Base-by-base conservation (phyloP, 2,797 vertebrate genomes). In the Neoniphon sammara region DNA sequence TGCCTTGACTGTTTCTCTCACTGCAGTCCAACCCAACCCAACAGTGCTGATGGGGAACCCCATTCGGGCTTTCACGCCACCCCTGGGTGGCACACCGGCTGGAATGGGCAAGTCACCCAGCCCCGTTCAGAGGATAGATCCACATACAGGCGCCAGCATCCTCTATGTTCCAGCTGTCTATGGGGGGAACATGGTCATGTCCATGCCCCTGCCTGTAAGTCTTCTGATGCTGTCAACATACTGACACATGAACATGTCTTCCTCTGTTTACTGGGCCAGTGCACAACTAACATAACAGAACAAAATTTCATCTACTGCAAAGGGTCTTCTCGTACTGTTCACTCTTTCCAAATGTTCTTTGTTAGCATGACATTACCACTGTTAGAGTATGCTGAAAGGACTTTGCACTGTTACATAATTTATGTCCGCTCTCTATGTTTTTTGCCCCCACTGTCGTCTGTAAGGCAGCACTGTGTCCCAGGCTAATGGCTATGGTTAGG, bases 171-270 rank as follows among this genome's bases (percentile, higher is more conserved):
- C 98, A 70, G 98, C 97, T 44, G 97, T 99, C 82, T 99, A 99
- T 78, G 97, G 98, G 88, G 97, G 97, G 87, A 99, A 98, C 88
- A 96, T 99, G 95, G 96, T 99, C 89, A 99, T 99, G 98, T 96
- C 97, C 83, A 94, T 99, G 96, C 97, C 98, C 92, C 95, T 99
- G 83, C 96, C 96, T 80, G 97, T 99, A 93, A 96, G 98, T 95
- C 46, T 36, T 10, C 25, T 21, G 14, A 10, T 25, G 42, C 3
- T 25, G 12, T 12, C 36, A 31, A 42, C 10, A 18, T 23, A 23
- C 36, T 4, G 2, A 53, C 27, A 11, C 0, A 27, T 17, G 9
- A 20, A 60, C 18, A 14, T 46, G 0, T 55, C 9, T 23, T 5
- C 11, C 25, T 27, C 8, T 6, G n/a, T 27, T 11, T 31, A 53